Conservation (phyloP, 1,140 invertebrate genomes). For the Drosophila ogumai region DNA sequence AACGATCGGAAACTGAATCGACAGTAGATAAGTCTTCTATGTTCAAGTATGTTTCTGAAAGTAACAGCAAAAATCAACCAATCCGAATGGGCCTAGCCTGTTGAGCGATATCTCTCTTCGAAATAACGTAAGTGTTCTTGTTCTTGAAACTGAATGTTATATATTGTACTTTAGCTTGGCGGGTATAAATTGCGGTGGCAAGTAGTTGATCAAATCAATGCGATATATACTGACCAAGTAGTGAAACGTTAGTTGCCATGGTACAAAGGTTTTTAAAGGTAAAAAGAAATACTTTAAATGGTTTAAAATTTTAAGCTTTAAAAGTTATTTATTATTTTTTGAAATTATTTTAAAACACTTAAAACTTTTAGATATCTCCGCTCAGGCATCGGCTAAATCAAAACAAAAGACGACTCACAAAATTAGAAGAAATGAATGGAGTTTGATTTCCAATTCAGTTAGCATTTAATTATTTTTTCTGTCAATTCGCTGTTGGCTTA, state of each 20-base stretch:
- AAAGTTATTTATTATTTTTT: background rate
- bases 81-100: too few relatives aligned
- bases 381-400: background rate
- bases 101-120: too few relatives aligned
- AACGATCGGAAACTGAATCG: too few relatives aligned
- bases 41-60: too few relatives aligned
- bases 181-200: conserved; percentile 17
- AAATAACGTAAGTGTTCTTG: too few relatives aligned
- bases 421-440: background rate
- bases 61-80: too few relatives aligned
- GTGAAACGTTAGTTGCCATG: background rate
- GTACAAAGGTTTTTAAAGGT: too few relatives aligned
- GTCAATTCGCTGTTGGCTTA: conserved; percentile 14
- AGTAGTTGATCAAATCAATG: conserved; percentile 5
- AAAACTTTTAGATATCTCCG: background rate
- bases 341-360: background rate
- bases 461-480: conserved; percentile 39
- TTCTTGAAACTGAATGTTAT: background rate
- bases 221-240: background rate
- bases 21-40: too few relatives aligned
- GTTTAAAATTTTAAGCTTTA: too few relatives aligned
- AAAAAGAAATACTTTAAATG: too few relatives aligned
- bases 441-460: conserved; percentile 1
- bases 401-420: background rate
- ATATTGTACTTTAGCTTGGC: background rate